These are phyloP conservation scores for Melanotaenia trifasciata DNA, from an alignment of 2,797 vertebrate genomes.

Conservation along the genomic window DNA sequence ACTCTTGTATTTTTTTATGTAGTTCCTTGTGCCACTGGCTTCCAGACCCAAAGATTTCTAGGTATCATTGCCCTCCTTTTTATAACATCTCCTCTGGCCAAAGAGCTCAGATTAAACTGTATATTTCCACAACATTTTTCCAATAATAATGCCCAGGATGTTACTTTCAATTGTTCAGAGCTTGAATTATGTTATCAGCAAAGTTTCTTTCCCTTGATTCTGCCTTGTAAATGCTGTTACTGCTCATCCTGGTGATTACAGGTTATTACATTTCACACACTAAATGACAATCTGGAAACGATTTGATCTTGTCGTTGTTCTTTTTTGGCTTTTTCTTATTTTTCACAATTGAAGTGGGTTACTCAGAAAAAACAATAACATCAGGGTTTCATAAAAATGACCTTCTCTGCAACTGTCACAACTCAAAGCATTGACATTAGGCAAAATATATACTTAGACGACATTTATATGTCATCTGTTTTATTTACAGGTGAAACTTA, in stretches of 20 bases:
- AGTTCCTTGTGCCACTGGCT: not conserved
- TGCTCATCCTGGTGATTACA: not conserved
- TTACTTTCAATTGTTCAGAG: not conserved
- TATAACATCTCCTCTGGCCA: not conserved
- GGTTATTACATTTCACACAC: not conserved
- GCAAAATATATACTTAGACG: not conserved
- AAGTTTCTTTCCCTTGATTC: not conserved
- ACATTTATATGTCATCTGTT: not conserved
- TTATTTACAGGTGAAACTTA: not conserved
- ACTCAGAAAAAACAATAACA: not conserved
- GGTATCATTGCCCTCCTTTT: not conserved
- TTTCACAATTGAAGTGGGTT: not conserved
- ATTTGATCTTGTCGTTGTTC: not conserved
- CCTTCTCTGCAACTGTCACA: not conserved
- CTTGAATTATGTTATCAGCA: not conserved
- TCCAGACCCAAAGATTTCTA: not conserved
- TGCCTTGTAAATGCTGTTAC: not conserved
- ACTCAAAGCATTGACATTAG: not conserved
- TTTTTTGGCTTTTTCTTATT: not conserved
- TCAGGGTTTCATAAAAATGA: not conserved
- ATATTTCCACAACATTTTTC: not conserved
- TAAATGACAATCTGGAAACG: not conserved
- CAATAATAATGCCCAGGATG: not conserved
- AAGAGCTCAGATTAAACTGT: not conserved
- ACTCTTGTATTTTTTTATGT: not conserved